Conservation (phyloP, 2,888 invertebrate species). For the Lasioglossum pauxillum region DNA sequence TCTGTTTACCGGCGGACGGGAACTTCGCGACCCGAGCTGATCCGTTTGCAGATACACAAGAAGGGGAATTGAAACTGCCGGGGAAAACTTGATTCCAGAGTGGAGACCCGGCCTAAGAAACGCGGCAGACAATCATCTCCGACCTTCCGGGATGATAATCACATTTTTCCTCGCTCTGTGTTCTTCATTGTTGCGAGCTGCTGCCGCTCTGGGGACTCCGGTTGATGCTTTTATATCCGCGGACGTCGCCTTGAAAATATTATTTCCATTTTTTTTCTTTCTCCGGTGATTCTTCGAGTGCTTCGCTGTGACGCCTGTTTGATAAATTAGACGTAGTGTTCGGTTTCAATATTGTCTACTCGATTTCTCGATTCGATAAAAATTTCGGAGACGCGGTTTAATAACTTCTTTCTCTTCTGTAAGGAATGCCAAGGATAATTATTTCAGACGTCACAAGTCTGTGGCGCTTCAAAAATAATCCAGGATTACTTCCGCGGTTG, state of each 20-base stretch:
- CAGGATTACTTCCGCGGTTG: background rate
- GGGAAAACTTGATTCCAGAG: background rate
- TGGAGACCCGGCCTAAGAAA: background rate
- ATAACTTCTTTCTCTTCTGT: background rate
- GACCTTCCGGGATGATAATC: background rate
- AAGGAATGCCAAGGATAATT: background rate
- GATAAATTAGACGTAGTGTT: background rate
- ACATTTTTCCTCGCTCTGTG: background rate
- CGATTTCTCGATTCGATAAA: background rate
- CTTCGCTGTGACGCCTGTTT: background rate
- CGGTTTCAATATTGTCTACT: no score
- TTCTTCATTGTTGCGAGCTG: background rate
- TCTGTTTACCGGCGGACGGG: background rate
- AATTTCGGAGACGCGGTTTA: background rate
- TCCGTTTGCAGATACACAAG: background rate
- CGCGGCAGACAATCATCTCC: background rate
- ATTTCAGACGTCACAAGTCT: background rate
- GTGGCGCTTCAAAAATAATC: background rate
- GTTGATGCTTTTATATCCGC: background rate
- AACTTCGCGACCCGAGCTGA: background rate
- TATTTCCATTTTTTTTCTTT: background rate
- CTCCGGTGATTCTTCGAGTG: background rate
- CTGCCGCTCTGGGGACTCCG: background rate
- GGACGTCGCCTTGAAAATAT: background rate
- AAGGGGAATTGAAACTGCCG: background rate